Conservation (phyloP, 2,888 invertebrate species). For the Chrysolina oricalcia region DNA sequence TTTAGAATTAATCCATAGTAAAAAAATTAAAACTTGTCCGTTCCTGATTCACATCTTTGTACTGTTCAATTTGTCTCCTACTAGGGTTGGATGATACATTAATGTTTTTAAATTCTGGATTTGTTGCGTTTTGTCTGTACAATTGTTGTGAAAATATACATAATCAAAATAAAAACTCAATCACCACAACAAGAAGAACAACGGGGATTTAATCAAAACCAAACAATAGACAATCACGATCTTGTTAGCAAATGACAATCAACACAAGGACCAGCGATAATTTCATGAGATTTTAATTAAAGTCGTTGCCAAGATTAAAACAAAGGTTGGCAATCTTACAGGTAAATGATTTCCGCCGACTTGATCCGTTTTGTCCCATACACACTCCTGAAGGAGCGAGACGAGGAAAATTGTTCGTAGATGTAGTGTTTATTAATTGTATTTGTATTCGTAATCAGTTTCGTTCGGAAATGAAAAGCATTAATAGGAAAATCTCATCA, state of each 20-base stretch:
- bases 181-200: slow-evolving; percentile 38
- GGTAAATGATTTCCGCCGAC: slow-evolving; percentile 21
- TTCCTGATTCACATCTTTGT: too few species aligned
- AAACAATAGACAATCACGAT: slow-evolving; percentile 65
- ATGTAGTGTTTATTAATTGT: slow-evolving; percentile 24
- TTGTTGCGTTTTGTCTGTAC: too few species aligned
- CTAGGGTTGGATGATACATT: too few species aligned
- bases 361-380: slow-evolving; percentile 19
- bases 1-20: too few species aligned
- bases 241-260: slow-evolving; percentile 64
- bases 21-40: too few species aligned
- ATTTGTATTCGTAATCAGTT: slow-evolving; percentile 17
- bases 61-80: too few species aligned
- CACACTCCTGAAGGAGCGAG: slow-evolving; percentile 5
- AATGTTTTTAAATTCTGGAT: too few species aligned
- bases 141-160: background rate
- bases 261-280: slow-evolving; percentile 60
- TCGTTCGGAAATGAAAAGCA: slow-evolving; percentile 20
- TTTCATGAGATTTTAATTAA: slow-evolving; percentile 65
- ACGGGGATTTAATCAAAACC: slow-evolving; percentile 61
- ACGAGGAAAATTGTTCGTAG: slow-evolving; percentile 13
- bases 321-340: slow-evolving; percentile 47
- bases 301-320: slow-evolving; percentile 58
- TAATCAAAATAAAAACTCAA: slow-evolving; percentile 41
- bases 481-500: slow-evolving; percentile 16